A percentile compares a stretch with the other conserved stretches of the same genome.
phyloP scores from a whole-genome alignment of 2,113 vertebrate species.

The Lates calcarifer region DNA sequence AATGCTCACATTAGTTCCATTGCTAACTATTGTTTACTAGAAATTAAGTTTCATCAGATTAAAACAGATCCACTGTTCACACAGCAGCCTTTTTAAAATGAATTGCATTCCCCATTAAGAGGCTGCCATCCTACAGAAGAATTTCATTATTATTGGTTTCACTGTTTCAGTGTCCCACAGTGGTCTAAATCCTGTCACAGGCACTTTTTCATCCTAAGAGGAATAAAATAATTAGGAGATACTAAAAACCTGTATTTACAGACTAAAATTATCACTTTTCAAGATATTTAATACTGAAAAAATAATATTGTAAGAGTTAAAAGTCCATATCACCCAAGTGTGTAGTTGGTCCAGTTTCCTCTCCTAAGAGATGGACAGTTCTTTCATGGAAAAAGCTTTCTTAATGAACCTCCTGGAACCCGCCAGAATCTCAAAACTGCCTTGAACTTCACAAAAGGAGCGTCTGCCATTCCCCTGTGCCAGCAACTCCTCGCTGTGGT shows the following conservation, averaged over 20 bases:
- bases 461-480: slow-evolving; percentile 60
- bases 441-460: slow-evolving; percentile 74
- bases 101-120: background rate
- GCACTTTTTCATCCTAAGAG: background rate
- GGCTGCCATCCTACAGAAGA: background rate
- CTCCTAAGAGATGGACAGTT: slow-evolving; percentile 51
- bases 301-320: background rate
- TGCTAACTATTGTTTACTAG: background rate
- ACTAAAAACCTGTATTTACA: too few species aligned
- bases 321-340: background rate
- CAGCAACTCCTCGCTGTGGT: slow-evolving; percentile 38
- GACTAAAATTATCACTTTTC: background rate
- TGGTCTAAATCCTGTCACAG: slow-evolving; percentile 1
- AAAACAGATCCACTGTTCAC: background rate
- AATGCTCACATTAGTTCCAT: background rate
- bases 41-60: background rate
- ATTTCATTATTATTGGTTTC: background rate
- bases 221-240: background rate
- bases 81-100: slow-evolving; percentile 4
- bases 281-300: background rate
- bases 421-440: slow-evolving; percentile 69
- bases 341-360: slow-evolving; percentile 18
- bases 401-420: slow-evolving; percentile 74
- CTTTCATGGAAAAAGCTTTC: slow-evolving; percentile 56
- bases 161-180: background rate